A percentile compares a stretch with the other conserved stretches of the same genome.
phyloP scores from a whole-genome alignment of 1,140 invertebrate species.

The Drosophila obscura region DNA sequence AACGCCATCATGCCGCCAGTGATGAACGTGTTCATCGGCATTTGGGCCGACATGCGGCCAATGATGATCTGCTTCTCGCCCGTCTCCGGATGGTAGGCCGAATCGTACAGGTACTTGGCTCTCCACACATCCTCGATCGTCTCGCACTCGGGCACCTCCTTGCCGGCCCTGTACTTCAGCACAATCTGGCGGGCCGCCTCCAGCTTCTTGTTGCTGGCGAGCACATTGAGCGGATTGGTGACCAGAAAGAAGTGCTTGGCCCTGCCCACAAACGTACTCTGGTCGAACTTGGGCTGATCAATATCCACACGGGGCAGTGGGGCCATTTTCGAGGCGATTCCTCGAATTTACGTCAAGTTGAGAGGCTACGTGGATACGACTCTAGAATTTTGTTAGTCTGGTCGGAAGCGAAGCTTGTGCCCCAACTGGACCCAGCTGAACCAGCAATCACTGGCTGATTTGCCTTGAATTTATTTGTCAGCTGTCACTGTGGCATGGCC shows the following conservation, averaged over 20 bases:
- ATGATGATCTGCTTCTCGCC: slow-evolving; percentile 90
- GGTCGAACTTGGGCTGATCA: slow-evolving; percentile 93
- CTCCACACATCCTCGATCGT: slow-evolving; percentile 88
- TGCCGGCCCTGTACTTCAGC: slow-evolving; percentile 88
- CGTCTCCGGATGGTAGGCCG: slow-evolving; percentile 93
- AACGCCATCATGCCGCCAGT: slow-evolving; percentile 89
- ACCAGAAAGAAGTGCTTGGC: slow-evolving; percentile 95
- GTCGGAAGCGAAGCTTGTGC: too few species aligned
- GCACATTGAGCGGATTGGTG: slow-evolving; percentile 95
- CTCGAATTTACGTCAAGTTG: too few species aligned
- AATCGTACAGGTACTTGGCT: slow-evolving; percentile 92
- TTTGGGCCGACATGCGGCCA: slow-evolving; percentile 95
- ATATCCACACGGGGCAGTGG: slow-evolving; percentile 86
- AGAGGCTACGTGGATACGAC: too few species aligned
- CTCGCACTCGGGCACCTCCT: slow-evolving; percentile 85
- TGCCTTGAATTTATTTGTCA: too few species aligned
- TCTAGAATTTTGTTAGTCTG: too few species aligned
- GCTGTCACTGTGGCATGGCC: neutral
- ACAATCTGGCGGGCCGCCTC: slow-evolving; percentile 90
- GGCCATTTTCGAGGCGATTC: too few species aligned
- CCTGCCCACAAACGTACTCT: slow-evolving; percentile 92
- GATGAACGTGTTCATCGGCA: slow-evolving; percentile 96
- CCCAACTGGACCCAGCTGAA: too few species aligned
- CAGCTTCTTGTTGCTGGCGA: slow-evolving; percentile 88
- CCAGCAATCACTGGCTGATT: too few species aligned